Conservation (phyloP, 2,888 invertebrate genomes). For the Erebia ligea region DNA sequence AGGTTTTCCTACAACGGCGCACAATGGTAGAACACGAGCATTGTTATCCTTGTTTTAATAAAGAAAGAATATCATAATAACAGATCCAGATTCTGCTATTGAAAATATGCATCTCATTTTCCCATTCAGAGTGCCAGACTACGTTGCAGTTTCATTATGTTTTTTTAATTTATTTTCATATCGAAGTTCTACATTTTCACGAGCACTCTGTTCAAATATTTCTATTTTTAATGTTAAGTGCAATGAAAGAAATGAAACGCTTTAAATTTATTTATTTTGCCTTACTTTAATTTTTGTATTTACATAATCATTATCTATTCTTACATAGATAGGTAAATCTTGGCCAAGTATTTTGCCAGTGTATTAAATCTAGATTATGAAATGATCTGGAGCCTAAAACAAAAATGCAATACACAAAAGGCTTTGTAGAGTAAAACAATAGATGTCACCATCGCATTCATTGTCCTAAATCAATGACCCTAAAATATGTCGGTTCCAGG, state of each 20-base stretch:
- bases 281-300: not conserved
- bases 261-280: not conserved
- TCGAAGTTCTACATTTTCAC: slow-evolving; percentile 15
- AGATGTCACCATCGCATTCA: not conserved
- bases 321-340: not conserved
- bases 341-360: not conserved
- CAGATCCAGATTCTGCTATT: slow-evolving; percentile 37
- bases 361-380: not conserved
- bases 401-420: not conserved
- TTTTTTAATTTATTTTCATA: slow-evolving; percentile 18
- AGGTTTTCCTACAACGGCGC: slow-evolving; percentile 64
- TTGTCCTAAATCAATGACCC: slow-evolving; percentile 1
- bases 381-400: not conserved
- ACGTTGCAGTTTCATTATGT: slow-evolving; percentile 17
- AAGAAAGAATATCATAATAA: slow-evolving; percentile 47
- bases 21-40: slow-evolving; percentile 52
- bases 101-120: slow-evolving; percentile 33
- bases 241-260: not conserved
- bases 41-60: slow-evolving; percentile 50
- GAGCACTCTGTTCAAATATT: not conserved
- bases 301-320: no score
- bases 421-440: not conserved
- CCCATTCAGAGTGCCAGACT: slow-evolving; percentile 21
- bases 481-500: not conserved
- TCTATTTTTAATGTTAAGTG: not conserved